Conservation (phyloP, 2,888 invertebrate genomes). For the Rapana venosa region DNA sequence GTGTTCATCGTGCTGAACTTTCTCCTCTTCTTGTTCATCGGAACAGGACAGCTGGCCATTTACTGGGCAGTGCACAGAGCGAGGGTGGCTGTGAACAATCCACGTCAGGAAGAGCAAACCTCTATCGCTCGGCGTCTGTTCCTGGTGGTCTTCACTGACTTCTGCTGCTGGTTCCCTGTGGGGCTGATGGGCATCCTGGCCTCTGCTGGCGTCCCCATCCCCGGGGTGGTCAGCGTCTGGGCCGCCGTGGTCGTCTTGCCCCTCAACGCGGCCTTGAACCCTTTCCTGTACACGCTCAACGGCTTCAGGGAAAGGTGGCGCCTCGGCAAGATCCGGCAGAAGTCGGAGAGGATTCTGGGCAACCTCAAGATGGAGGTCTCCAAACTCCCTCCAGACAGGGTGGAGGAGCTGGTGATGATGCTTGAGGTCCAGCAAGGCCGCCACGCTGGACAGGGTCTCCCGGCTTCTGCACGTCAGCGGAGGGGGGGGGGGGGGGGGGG, state of each 20-base stretch:
- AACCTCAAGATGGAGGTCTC: not conserved
- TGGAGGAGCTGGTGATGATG: not conserved
- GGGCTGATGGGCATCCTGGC: slow-evolving; percentile 13
- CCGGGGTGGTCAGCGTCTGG: not conserved
- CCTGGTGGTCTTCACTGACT: slow-evolving; percentile 18
- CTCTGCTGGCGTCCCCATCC: not conserved
- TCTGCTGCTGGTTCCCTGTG: slow-evolving; percentile 31
- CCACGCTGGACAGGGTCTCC: not conserved
- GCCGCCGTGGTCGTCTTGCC: slow-evolving; percentile 3
- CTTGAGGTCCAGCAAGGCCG: not conserved
- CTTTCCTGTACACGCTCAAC: not conserved
- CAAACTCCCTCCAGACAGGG: not conserved
- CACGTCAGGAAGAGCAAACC: not conserved
- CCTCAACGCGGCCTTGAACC: slow-evolving; percentile 2
- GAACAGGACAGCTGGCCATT: slow-evolving; percentile 62
- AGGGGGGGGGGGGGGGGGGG: too few species aligned
- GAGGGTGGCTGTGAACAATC: not conserved
- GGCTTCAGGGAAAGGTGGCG: not conserved
- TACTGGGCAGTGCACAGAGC: not conserved
- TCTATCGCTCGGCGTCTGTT: slow-evolving; percentile 9
- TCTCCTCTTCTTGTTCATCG: slow-evolving; percentile 69
- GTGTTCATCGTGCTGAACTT: slow-evolving; percentile 74
- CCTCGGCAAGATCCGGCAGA: not conserved
- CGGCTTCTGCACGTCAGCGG: too few species aligned
- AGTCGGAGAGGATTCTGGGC: not conserved